A percentile compares a stretch with the other conserved stretches of the same genome.
phyloP scores from a whole-genome alignment of 2,113 vertebrate species.

The Oxyruncus cristatus region DNA sequence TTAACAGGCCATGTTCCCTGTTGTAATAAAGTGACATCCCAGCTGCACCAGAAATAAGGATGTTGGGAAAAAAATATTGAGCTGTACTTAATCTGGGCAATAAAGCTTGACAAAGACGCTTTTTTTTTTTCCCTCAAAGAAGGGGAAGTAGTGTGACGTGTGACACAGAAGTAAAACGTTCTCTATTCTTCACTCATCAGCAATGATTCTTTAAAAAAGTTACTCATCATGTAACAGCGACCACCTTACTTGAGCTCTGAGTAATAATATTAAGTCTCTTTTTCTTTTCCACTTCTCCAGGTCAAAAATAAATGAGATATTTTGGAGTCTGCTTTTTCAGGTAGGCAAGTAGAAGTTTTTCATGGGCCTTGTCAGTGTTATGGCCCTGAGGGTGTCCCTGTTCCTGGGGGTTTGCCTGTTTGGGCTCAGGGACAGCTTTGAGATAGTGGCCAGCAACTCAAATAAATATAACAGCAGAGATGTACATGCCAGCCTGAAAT shows the following conservation, averaged over 20 bases:
- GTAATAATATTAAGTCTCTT: background rate
- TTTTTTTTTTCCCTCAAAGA: background rate
- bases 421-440: background rate
- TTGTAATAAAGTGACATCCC: background rate
- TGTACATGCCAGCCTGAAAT: background rate
- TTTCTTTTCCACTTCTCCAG: background rate
- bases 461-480: background rate
- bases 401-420: background rate
- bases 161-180: background rate
- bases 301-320: background rate
- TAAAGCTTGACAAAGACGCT: background rate
- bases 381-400: background rate
- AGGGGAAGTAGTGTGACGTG: background rate
- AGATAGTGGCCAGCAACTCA: background rate
- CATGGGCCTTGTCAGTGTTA: background rate
- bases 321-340: background rate
- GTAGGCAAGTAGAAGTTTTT: background rate
- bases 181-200: background rate
- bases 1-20: background rate
- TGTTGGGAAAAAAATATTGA: background rate
- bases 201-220: background rate
- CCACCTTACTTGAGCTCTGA: background rate
- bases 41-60: background rate
- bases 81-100: background rate
- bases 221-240: background rate